Evolutionary conservation across 2,888 invertebrate genomes (phyloP), one percentile per base, ranked within the genome.

Genomic region (Scaptodrosophila latifasciaeformis): DNA sequence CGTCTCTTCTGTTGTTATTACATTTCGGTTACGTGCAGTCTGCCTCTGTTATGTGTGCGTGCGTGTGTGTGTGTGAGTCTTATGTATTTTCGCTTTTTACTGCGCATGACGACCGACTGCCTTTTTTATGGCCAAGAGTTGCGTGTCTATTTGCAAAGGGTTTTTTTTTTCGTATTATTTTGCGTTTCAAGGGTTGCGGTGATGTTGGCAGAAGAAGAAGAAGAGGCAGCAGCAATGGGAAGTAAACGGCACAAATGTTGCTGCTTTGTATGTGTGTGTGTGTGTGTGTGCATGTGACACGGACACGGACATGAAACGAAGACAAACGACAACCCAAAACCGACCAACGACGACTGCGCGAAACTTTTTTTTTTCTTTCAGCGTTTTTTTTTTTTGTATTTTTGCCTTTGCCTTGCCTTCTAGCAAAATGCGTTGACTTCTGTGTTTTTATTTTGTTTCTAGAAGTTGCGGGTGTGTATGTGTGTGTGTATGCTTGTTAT

Each of bases 1-100:
- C 77, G 70, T 80, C 63, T n/a, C n/a, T n/a, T n/a, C n/a, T 80
- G 70, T 74, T 74, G 79, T 74, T 61, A 77, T 74, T 70, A 77
- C 58, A 64, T 72, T 66, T 29, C 50, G 31, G 47, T 61, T 78
- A 60, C 78, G 70, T 70, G 67, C 70, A 59, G 54, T 43, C 34
- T 27, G n/a, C n/a, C n/a, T n/a, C n/a, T n/a, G n/a, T n/a, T n/a
- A n/a, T n/a, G n/a, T n/a, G n/a, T n/a, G n/a, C n/a, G n/a, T n/a
- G n/a, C n/a, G n/a, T n/a, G n/a, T n/a, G n/a, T n/a, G n/a, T n/a
- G n/a, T n/a, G n/a, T n/a, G n/a, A n/a, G n/a, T n/a, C n/a, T n/a
- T n/a, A n/a, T n/a, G n/a, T n/a, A n/a, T n/a, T n/a, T n/a, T 27
- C 27, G 27, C 27, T 27, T 27, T 27, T 27, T 27, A 27, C 27